Evolutionary conservation across 2,888 invertebrate genomes (phyloP).

Genomic region (Temnothorax unifasciatus): DNA sequence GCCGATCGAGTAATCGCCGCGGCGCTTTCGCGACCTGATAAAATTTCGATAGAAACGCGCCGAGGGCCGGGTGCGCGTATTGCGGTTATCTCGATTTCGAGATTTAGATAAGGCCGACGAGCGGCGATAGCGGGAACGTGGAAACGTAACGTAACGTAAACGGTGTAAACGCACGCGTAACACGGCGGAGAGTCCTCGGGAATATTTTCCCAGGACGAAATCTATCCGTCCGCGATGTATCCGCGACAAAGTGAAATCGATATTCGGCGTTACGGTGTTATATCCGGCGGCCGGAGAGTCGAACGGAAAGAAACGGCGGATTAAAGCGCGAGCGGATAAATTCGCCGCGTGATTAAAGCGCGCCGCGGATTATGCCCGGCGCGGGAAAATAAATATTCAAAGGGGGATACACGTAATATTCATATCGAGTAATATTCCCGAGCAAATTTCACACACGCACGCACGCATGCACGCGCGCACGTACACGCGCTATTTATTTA

Average conservation of each 20-base stretch:
- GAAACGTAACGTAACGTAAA: not conserved
- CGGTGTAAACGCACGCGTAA: not conserved
- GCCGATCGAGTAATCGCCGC: conserved; percentile 24
- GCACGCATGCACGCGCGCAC: too few species aligned
- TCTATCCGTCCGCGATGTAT: conserved; percentile 38
- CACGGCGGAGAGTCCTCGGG: conserved; percentile 2
- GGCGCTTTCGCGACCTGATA: conserved; percentile 31
- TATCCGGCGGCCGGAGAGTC: conserved; percentile 53
- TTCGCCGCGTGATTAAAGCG: conserved; percentile 56
- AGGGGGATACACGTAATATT: conserved; percentile 40
- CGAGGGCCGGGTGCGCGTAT: conserved; percentile 7
- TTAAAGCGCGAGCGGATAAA: conserved; percentile 55
- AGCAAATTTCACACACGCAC: not conserved
- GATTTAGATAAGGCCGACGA: conserved; percentile 42
- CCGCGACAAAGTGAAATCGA: conserved; percentile 69
- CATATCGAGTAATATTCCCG: conserved; percentile 15
- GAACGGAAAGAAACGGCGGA: conserved; percentile 58
- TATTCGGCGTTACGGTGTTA: conserved; percentile 61
- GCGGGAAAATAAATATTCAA: conserved; percentile 54
- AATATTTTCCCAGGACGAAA: conserved; percentile 54
- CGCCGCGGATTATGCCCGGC: conserved; percentile 48
- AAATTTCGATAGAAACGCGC: conserved; percentile 40
- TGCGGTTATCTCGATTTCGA: conserved; percentile 48
- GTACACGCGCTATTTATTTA: not conserved
- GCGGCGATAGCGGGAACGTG: conserved; percentile 26